Conservation (phyloP, 1,140 invertebrate genomes). For the Drosophila quadrilineata region DNA sequence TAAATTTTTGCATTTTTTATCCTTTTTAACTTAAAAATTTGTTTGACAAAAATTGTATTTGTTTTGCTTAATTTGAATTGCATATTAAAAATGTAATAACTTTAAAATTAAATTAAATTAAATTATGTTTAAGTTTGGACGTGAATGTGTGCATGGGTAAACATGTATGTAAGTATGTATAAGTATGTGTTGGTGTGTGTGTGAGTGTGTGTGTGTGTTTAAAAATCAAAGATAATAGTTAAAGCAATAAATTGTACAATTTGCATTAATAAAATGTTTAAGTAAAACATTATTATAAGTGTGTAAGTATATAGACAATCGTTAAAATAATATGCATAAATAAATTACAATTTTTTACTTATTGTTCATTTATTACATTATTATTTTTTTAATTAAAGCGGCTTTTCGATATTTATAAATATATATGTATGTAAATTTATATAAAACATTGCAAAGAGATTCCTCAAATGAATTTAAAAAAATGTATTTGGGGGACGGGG, state of each 20-base stretch:
- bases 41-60: constrained; percentile 58
- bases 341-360: constrained; percentile 54
- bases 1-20: too few species aligned
- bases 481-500: constrained; percentile 17
- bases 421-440: constrained; percentile 25
- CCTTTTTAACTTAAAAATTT: constrained; percentile 44
- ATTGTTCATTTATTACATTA: constrained; percentile 20
- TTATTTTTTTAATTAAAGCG: constrained; percentile 14
- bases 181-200: constrained; percentile 10
- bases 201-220: constrained; percentile 23
- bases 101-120: constrained; percentile 70
- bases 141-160: constrained; percentile 34
- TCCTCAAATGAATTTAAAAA: constrained; percentile 26
- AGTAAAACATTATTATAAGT: constrained; percentile 40
- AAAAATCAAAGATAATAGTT: constrained; percentile 57
- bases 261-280: constrained; percentile 33
- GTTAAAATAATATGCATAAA: constrained; percentile 26
- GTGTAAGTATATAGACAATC: neutral
- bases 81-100: constrained; percentile 69
- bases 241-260: constrained; percentile 71
- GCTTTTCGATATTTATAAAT: constrained; percentile 16
- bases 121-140: constrained; percentile 51
- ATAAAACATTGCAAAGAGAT: constrained; percentile 29
- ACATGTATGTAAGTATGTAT: constrained; percentile 18
- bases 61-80: constrained; percentile 17